phyloP scores from a whole-genome alignment of 2,797 vertebrate species.

The Tokudaia muenninki region DNA sequence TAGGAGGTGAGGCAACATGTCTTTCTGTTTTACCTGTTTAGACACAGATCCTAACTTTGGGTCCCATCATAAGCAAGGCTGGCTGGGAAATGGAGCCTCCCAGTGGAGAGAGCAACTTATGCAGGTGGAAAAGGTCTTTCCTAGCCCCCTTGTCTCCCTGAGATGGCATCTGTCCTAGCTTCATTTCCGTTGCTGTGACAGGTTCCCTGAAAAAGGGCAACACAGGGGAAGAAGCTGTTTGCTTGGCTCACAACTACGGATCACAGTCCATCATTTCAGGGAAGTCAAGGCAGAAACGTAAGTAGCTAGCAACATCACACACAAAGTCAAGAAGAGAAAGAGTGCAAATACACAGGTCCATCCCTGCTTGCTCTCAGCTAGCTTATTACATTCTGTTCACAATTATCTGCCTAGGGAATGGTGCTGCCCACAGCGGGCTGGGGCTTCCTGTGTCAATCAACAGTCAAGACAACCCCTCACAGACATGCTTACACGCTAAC shows the following conservation, averaged over 20 bases:
- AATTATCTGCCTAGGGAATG: background rate
- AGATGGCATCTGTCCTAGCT: background rate
- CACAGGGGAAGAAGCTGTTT: background rate
- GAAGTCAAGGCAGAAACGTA: background rate
- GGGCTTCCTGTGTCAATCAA: background rate
- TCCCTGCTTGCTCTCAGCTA: background rate
- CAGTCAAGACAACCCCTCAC: background rate
- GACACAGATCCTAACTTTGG: background rate
- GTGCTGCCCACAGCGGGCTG: background rate
- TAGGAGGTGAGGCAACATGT: background rate
- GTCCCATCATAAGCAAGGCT: no score
- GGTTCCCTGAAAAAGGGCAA: background rate
- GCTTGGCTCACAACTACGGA: background rate
- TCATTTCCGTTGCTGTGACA: background rate
- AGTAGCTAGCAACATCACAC: background rate
- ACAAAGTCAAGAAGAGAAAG: background rate
- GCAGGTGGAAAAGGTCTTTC: accelerated
- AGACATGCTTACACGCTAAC: background rate
- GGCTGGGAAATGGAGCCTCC: background rate
- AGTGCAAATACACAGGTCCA: background rate
- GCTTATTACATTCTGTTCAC: background rate
- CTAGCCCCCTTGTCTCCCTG: background rate
- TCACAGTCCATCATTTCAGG: background rate
- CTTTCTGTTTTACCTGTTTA: background rate
- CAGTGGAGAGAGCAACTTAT: accelerated